These are phyloP conservation scores for Acrocephalus scirpaceus DNA, from an alignment of 2,797 vertebrate genomes.

Conservation along the genomic window DNA sequence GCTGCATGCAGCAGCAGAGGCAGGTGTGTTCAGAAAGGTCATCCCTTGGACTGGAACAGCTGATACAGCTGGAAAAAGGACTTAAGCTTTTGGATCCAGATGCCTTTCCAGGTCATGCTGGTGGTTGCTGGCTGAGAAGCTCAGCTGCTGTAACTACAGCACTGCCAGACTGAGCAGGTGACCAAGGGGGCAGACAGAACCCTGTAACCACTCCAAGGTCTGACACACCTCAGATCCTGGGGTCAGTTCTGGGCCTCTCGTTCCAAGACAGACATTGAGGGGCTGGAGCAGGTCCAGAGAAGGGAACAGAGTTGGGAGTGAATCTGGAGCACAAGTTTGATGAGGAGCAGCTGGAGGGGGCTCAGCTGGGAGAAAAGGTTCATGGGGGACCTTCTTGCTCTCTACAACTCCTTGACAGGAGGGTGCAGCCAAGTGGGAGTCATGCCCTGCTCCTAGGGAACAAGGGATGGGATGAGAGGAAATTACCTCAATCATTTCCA, in stretches of 20 bases:
- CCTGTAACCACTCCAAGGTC: background rate
- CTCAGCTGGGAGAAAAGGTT: background rate
- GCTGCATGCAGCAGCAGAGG: accelerated
- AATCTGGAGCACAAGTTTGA: background rate
- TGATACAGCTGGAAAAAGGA: constrained; percentile 24
- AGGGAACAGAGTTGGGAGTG: background rate
- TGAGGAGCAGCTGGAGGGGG: background rate
- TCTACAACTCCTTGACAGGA: background rate
- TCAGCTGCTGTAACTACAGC: background rate
- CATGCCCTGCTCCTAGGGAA: background rate
- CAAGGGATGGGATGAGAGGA: background rate
- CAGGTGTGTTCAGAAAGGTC: background rate
- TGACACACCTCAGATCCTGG: background rate
- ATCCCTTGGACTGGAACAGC: background rate
- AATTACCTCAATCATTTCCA: background rate
- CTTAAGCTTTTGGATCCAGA: background rate
- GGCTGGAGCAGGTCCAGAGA: background rate
- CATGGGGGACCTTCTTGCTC: background rate
- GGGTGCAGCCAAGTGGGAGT: background rate
- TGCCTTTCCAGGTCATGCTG: background rate
- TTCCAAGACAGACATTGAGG: background rate
- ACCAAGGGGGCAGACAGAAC: background rate
- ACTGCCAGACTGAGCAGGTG: accelerated
- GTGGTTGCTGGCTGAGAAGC: background rate
- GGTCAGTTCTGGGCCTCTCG: background rate